Base-by-base conservation (phyloP, 35 echinoderm and acorn worm genomes). In the Apostichopus japonicus region DNA sequence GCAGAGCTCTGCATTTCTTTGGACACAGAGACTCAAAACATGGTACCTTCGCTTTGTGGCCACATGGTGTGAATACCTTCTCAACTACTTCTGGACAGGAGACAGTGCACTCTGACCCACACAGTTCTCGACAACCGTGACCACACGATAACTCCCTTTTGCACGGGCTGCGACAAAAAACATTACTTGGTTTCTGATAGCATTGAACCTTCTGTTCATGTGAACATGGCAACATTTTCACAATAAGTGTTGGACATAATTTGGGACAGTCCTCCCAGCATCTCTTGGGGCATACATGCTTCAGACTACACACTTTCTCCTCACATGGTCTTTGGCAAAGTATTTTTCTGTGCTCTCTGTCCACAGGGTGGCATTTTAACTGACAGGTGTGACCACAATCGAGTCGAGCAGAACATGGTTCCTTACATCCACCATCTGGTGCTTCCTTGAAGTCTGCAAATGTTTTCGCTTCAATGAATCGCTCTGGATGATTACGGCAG, bases 401-500 rank as follows among this genome's bases (percentile, higher is more conserved):
- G 4, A 98, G 75, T 19, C 84, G 86, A 16, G 82, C 86, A 13
- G 93, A 83, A 61, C 96, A 98, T 21, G 79, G 95, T 33, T 33
- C 27, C 27, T 33, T 33, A 33, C 27, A 33, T 33, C 27, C 27
- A 33, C 27, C 27, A 33, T 33, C 27, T 33, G 27, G 27, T 33
- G 27, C 27, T 33, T 33, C 27, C 27, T 33, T 33, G 27, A 33
- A 98, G 73, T 98, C 94, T 58, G 83, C 56, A 6, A 82, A 73
- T 11, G 77, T 27, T 24, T 53, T 80, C 1, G 27, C 27, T 33
- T 33, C 27, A 33, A 33, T 33, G 27, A 1, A 33, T 33, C 27
- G 27, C 27, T 90, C 90, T 16, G 94, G 96, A 90, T 98, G 96
- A 65, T 98, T 95, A 19, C 63, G 59, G 54, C 96, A 98, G 44